These are phyloP conservation scores for Cirrhinus molitorella DNA, from an alignment of 2,797 vertebrate genomes.

Conservation along the genomic window DNA sequence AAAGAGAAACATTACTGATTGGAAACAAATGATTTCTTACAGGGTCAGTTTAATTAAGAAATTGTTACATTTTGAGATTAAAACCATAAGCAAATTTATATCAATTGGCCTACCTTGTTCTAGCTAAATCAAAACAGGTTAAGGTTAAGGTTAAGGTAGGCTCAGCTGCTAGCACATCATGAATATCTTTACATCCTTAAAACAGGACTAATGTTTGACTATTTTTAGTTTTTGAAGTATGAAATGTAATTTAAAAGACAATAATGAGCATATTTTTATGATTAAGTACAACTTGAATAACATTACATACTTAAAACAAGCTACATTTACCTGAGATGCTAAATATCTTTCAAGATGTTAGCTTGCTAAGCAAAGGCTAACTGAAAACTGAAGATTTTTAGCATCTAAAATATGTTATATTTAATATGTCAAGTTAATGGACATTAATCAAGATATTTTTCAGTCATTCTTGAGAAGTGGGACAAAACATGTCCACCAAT, in stretches of 20 bases:
- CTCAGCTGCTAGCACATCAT: background rate
- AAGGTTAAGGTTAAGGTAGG: too few relatives aligned
- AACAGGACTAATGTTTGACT: background rate
- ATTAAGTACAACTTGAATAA: background rate
- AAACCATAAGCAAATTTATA: background rate
- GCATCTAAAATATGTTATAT: background rate
- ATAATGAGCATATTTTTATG: background rate
- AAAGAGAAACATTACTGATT: background rate
- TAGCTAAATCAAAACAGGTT: too few relatives aligned
- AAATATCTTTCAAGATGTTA: background rate
- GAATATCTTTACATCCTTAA: background rate
- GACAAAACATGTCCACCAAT: too few relatives aligned
- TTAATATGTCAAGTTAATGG: background rate
- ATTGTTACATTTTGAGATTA: background rate
- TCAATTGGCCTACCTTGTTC: background rate
- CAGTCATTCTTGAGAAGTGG: too few relatives aligned
- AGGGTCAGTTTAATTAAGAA: background rate
- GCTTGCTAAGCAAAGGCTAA: background rate
- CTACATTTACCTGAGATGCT: background rate
- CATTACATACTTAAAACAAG: background rate
- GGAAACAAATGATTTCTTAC: background rate
- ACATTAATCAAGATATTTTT: background rate
- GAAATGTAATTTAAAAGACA: too few relatives aligned
- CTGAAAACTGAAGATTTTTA: background rate
- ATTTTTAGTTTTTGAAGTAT: background rate